Evolutionary conservation across 2,113 vertebrate genomes (phyloP).

Genomic region (Scomber scombrus): DNA sequence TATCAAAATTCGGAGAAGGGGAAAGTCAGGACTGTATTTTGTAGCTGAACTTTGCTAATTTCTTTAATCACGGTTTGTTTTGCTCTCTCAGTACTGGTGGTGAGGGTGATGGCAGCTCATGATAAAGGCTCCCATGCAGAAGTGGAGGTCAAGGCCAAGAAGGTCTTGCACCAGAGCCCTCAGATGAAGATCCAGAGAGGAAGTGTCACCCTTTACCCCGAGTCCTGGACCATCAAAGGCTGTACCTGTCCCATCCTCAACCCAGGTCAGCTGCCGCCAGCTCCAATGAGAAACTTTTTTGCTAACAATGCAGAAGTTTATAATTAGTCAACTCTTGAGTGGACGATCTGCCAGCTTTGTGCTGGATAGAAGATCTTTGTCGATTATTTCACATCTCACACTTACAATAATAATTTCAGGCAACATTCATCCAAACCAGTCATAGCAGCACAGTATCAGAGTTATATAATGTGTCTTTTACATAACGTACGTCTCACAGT

Average conservation of each 20-base stretch:
- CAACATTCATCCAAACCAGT: slow-evolving; percentile 24
- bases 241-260: slow-evolving; percentile 97
- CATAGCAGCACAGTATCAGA: slow-evolving; percentile 9
- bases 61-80: background rate
- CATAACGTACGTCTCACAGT: background rate
- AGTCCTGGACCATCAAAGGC: slow-evolving; percentile 94
- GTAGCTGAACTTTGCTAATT: background rate
- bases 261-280: slow-evolving; percentile 86
- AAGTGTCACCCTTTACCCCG: slow-evolving; percentile 90
- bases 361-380: slow-evolving; percentile 54
- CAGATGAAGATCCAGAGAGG: slow-evolving; percentile 89
- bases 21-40: background rate
- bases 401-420: slow-evolving; percentile 32
- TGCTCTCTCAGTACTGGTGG: slow-evolving; percentile 88
- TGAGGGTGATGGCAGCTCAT: slow-evolving; percentile 93
- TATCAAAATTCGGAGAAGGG: background rate
- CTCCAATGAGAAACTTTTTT: slow-evolving; percentile 16
- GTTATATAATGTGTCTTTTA: slow-evolving; percentile 32
- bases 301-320: slow-evolving; percentile 25
- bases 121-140: slow-evolving; percentile 97
- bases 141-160: slow-evolving; percentile 95
- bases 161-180: slow-evolving; percentile 89
- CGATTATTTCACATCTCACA: slow-evolving; percentile 31
- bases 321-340: slow-evolving; percentile 31
- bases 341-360: slow-evolving; percentile 47